These are phyloP conservation scores for Catharus fuscescens DNA, from an alignment of 2,113 vertebrate genomes.

Conservation along the genomic window DNA sequence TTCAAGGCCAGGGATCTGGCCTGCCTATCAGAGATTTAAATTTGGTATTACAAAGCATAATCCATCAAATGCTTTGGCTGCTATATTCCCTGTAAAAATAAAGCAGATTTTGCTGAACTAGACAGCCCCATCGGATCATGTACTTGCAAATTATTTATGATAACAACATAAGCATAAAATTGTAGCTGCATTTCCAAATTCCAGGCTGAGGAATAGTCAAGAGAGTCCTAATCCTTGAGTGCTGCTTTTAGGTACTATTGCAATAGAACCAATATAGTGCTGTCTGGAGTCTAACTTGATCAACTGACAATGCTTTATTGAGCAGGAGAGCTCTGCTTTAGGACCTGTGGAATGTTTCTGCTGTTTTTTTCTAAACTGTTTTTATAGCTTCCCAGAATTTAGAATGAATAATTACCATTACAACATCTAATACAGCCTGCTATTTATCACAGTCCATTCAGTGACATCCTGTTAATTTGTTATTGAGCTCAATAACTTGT, in stretches of 20 bases:
- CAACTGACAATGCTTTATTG: background rate
- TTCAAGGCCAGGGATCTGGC: slow-evolving; percentile 1
- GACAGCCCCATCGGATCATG: background rate
- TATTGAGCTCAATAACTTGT: slow-evolving; percentile 7
- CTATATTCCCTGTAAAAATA: slow-evolving; percentile 19
- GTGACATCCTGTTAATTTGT: slow-evolving; percentile 4
- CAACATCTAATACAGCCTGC: background rate
- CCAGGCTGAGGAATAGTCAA: background rate
- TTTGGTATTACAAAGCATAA: slow-evolving; percentile 36
- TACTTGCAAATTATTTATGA: background rate
- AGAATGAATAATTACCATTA: slow-evolving; percentile 19
- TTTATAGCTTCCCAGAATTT: background rate
- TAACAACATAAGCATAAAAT: background rate
- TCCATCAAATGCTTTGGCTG: slow-evolving; percentile 34
- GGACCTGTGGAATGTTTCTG: background rate
- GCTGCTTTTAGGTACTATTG: background rate
- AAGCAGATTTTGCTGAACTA: slow-evolving; percentile 24
- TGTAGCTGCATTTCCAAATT: background rate
- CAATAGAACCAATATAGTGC: background rate
- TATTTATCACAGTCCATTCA: slow-evolving; percentile 21
- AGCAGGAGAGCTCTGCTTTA: background rate
- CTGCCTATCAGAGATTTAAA: slow-evolving; percentile 24
- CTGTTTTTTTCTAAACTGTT: background rate
- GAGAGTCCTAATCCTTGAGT: background rate
- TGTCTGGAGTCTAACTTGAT: background rate